phyloP scores from a whole-genome alignment of 2,797 vertebrate species.

The Poecilia picta region DNA sequence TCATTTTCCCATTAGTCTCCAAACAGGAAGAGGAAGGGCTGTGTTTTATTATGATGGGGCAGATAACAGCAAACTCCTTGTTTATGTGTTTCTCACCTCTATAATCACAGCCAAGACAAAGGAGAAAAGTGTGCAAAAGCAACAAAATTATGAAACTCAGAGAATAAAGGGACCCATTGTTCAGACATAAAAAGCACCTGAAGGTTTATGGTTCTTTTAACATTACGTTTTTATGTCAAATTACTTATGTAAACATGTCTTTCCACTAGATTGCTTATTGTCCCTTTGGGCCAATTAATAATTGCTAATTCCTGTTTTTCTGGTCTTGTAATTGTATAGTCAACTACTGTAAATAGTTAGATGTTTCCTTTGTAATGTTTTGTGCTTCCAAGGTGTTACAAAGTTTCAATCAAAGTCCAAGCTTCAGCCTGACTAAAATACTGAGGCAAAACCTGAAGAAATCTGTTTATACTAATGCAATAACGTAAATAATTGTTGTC shows the following conservation, averaged over 20 bases:
- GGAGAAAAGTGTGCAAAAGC: slow-evolving; percentile 26
- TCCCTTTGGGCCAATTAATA: slow-evolving; percentile 25
- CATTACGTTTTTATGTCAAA: slow-evolving; percentile 1
- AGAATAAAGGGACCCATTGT: slow-evolving; percentile 11
- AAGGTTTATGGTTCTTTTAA: not conserved
- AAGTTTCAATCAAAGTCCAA: not conserved
- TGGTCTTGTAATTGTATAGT: slow-evolving; percentile 3
- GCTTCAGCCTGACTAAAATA: not conserved
- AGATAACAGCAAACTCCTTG: slow-evolving; percentile 72
- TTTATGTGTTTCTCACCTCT: slow-evolving; percentile 75
- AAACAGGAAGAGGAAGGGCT: slow-evolving; percentile 80
- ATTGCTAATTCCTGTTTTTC: slow-evolving; percentile 23
- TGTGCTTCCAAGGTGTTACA: not conserved
- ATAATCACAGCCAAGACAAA: slow-evolving; percentile 50
- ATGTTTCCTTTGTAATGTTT: slow-evolving; percentile 1
- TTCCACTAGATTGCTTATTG: slow-evolving; percentile 16
- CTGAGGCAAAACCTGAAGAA: not conserved
- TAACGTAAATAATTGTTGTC: not conserved
- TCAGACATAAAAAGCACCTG: not conserved
- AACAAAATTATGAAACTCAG: slow-evolving; percentile 30
- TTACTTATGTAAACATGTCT: slow-evolving; percentile 26
- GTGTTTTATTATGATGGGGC: slow-evolving; percentile 69
- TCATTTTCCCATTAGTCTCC: slow-evolving; percentile 70
- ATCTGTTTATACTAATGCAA: not conserved
- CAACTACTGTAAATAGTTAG: not conserved